These are phyloP conservation scores for Amphilophus citrinellus DNA, from an alignment of 2,113 vertebrate species.

Conservation along the genomic window DNA sequence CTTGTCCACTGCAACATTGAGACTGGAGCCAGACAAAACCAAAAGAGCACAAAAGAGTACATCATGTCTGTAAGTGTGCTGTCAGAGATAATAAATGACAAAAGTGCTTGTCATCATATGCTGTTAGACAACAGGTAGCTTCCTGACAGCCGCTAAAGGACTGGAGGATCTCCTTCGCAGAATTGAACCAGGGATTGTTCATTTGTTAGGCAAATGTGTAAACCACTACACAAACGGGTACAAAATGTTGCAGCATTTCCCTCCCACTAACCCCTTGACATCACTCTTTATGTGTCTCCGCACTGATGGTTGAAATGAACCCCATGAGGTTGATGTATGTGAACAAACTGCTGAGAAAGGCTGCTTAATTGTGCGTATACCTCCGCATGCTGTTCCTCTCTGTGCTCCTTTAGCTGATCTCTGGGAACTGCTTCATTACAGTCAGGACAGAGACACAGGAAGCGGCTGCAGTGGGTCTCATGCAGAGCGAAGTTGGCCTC, in stretches of 20 bases:
- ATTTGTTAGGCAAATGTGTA: neutral
- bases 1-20: no score
- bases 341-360: neutral
- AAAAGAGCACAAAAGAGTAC: no score
- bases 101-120: no score
- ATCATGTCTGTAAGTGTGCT: no score
- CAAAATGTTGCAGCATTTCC: neutral
- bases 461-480: constrained; percentile 83
- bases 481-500: constrained; percentile 83
- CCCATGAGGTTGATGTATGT: neutral
- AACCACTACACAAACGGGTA: neutral
- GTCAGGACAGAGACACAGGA: constrained; percentile 79
- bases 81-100: no score
- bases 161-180: neutral
- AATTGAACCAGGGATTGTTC: rapidly evolving
- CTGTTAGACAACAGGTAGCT: neutral
- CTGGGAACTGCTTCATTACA: constrained; percentile 77
- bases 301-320: neutral
- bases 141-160: neutral
- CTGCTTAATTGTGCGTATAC: constrained; percentile 54
- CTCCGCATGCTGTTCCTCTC: constrained; percentile 74
- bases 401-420: constrained; percentile 77
- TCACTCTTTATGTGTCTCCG: neutral
- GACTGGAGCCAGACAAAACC: no score
- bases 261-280: neutral